Conservation (phyloP, 1,140 invertebrate species). For the Uloborus diversus region DNA sequence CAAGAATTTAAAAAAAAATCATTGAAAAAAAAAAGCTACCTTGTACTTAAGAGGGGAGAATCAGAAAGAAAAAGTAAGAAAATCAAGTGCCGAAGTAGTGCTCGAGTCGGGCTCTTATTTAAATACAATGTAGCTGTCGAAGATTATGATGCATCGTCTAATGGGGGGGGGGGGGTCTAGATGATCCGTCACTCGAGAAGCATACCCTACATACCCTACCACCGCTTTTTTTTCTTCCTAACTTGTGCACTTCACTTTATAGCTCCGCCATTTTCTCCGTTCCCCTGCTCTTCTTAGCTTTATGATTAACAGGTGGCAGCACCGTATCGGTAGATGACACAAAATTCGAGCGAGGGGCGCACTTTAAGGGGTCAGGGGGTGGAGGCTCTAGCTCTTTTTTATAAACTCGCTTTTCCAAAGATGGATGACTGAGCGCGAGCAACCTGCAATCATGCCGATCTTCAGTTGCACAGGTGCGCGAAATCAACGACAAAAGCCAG, state of each 20-base stretch:
- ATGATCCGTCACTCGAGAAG: slow-evolving; percentile 22
- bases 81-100: slow-evolving; percentile 13
- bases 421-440: slow-evolving; percentile 11
- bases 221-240: neutral
- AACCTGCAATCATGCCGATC: slow-evolving; percentile 31
- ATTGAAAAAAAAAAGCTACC: too few species aligned
- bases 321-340: slow-evolving; percentile 30
- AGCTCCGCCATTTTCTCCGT: neutral
- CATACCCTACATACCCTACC: neutral
- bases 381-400: neutral
- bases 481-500: too few species aligned
- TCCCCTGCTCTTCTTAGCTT: slow-evolving; percentile 27
- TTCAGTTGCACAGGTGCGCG: neutral
- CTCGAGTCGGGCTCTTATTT: slow-evolving; percentile 7
- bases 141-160: slow-evolving; percentile 37
- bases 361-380: neutral
- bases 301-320: slow-evolving; percentile 53
- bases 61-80: too few species aligned
- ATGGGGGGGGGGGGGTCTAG: neutral
- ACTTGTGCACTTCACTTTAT: neutral
- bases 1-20: too few species aligned
- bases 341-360: neutral
- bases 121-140: slow-evolving; percentile 43
- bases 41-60: too few species aligned
- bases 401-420: neutral